Evolutionary conservation across 2,888 invertebrate species (phyloP), one percentile per base, ranked within the genome.

Genomic region (Pterobdella sp.): DNA sequence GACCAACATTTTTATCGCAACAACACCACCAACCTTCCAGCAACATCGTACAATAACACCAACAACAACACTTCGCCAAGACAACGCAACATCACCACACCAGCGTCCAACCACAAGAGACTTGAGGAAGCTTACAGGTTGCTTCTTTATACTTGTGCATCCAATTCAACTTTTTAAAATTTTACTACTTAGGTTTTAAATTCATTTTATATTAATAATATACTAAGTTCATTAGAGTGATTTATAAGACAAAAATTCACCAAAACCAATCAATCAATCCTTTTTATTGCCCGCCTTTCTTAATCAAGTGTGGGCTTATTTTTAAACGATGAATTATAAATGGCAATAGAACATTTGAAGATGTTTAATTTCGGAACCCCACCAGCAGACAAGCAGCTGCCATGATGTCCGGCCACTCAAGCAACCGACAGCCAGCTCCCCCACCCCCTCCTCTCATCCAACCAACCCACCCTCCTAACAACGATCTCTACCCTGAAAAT

Each of bases 81-180:
- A 3, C 65, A 65, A 32, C 65, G 71, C 56, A 71, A 71, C 35
- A 31, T 71, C 31, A 56, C 71, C 34, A 71, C 71, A 0, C 71
- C 71, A 1, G 71, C 63, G 22, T 26, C 60, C n/a, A 34, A 29
- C 18, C 71, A 71, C 63, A 82, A 82, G 76, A 79, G 80, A 35
- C 80, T 82, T 72, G 82, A 82, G 76, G 82, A 82, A 63, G 78
- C 81, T 7, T 82, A 82, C 76, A 68, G 60, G 75, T 3, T 69
- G 72, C 31, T n/a, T n/a, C n/a, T n/a, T n/a, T n/a, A n/a, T n/a
- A n/a, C n/a, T n/a, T n/a, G n/a, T n/a, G n/a, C n/a, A n/a, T n/a
- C n/a, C n/a, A n/a, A n/a, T n/a, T n/a, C n/a, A n/a, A n/a, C n/a
- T n/a, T n/a, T n/a, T n/a, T n/a, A n/a, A n/a, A n/a, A n/a, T n/a